These are phyloP conservation scores for Deroplatys truncata DNA, from an alignment of 2,888 invertebrate genomes.

Conservation along the genomic window DNA sequence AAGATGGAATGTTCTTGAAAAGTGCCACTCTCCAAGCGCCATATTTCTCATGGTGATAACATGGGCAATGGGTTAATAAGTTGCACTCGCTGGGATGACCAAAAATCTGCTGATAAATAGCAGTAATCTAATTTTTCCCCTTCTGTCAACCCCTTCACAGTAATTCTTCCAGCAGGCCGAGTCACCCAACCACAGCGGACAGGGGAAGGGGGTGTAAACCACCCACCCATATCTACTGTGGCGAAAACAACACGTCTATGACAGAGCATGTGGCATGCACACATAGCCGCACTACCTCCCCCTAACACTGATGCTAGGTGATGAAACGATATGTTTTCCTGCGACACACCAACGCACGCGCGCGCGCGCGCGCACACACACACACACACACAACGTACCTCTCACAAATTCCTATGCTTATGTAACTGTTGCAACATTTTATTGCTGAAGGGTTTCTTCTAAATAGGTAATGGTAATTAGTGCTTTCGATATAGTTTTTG, in stretches of 20 bases:
- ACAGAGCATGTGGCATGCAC: constrained; percentile 12
- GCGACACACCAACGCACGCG: background rate
- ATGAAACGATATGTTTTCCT: constrained; percentile 11
- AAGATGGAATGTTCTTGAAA: background rate
- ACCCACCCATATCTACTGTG: background rate
- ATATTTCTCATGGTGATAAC: background rate
- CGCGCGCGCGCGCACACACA: background rate
- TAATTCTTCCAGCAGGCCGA: background rate
- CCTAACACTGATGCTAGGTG: background rate
- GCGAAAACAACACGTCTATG: constrained; percentile 3
- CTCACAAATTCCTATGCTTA: too few species aligned
- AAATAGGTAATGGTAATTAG: too few species aligned
- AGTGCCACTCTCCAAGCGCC: background rate
- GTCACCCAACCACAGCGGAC: background rate
- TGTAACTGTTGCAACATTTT: too few species aligned
- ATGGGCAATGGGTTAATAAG: background rate
- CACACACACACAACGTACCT: background rate
- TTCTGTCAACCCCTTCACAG: background rate
- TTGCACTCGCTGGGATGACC: background rate
- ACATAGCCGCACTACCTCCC: background rate
- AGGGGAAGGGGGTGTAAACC: background rate
- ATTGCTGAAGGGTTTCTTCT: too few species aligned
- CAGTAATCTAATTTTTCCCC: background rate
- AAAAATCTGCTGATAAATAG: constrained; percentile 8
- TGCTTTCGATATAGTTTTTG: too few species aligned